Evolutionary conservation across 2,113 vertebrate genomes (phyloP).

Genomic region (Taxidea taxus): DNA sequence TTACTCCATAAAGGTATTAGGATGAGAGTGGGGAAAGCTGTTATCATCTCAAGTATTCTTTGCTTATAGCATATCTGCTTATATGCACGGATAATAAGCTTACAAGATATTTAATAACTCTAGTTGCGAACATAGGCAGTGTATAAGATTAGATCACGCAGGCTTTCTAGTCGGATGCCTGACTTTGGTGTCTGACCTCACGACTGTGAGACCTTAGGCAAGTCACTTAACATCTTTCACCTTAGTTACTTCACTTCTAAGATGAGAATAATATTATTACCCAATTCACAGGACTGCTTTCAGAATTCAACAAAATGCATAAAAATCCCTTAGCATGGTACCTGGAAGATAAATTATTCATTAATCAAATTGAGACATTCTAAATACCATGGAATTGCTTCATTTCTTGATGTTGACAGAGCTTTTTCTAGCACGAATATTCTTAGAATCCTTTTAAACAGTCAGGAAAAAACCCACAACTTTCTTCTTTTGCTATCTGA

Average conservation of each 20-base stretch:
- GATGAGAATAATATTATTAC: neutral
- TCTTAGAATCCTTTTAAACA: conserved; percentile 23
- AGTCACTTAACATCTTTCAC: neutral
- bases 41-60: neutral
- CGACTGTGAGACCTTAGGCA: neutral
- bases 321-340: neutral
- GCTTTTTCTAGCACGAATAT: neutral
- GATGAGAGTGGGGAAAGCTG: neutral
- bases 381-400: neutral
- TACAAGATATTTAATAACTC: neutral
- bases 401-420: neutral
- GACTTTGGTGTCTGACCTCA: neutral
- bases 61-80: neutral
- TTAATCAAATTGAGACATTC: conserved; percentile 3
- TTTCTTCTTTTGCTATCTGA: conserved; percentile 16
- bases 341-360: neutral
- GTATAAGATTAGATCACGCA: neutral
- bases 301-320: neutral
- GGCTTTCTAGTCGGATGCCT: neutral
- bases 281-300: neutral
- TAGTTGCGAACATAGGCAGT: neutral
- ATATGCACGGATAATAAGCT: neutral
- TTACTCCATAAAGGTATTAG: neutral
- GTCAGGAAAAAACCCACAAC: neutral
- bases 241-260: neutral